Percentiles rank a stretch among this genome's conserved stretches.
Evolutionary conservation across 2,888 invertebrate species (phyloP).

Genomic region (Zaprionus bogoriensis): DNA sequence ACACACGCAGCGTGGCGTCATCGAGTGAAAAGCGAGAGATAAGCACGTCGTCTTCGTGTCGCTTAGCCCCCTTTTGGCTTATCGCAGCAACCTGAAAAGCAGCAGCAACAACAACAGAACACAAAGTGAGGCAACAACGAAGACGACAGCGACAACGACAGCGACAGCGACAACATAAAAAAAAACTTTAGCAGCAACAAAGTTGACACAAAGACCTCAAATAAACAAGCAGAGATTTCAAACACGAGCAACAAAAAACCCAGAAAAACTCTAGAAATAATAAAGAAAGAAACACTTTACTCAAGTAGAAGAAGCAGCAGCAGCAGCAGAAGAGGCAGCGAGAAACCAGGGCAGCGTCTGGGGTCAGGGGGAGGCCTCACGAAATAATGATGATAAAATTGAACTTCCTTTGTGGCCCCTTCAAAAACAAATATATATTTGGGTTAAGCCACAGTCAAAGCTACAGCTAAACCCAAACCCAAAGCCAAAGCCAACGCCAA

Average conservation of each 20-base stretch:
- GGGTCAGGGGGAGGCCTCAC: constrained; percentile 22
- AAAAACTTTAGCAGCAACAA: constrained; percentile 19
- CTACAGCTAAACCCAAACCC: constrained; percentile 15
- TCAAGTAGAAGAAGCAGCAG: background rate
- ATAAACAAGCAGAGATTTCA: constrained; percentile 65
- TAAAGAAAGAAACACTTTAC: constrained; percentile 40
- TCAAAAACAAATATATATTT: constrained; percentile 46
- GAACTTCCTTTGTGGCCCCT: constrained; percentile 61
- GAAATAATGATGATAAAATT: constrained; percentile 49
- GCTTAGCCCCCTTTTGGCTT: constrained; percentile 48
- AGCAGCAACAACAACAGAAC: constrained; percentile 8
- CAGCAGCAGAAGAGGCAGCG: background rate
- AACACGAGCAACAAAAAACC: constrained; percentile 31
- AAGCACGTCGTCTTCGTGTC: constrained; percentile 49
- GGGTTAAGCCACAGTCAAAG: constrained; percentile 47
- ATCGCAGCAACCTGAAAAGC: constrained; percentile 55
- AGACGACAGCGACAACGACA: too few relatives aligned
- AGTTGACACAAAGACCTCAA: constrained; percentile 77
- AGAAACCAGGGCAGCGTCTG: constrained; percentile 24
- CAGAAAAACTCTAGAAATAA: constrained; percentile 18
- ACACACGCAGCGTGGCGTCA: constrained; percentile 51
- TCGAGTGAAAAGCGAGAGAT: constrained; percentile 43
- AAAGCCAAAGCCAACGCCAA: constrained; percentile 20
- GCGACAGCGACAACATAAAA: constrained; percentile 33
- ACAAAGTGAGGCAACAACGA: constrained; percentile 42